These are phyloP conservation scores for Yponomeuta sedellus DNA, from an alignment of 2,888 invertebrate genomes.

Conservation along the genomic window DNA sequence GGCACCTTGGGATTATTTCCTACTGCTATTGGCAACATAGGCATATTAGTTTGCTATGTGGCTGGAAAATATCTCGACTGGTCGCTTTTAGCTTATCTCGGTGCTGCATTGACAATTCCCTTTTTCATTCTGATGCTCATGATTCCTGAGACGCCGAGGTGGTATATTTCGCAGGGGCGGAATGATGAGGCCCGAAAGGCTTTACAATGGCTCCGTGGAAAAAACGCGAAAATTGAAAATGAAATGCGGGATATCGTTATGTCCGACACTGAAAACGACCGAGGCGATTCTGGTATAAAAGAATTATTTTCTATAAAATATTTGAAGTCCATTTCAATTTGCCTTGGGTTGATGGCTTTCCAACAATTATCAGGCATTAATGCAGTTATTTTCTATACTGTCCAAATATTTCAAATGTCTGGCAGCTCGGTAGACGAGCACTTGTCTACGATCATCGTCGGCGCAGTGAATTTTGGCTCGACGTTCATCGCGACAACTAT, in stretches of 20 bases:
- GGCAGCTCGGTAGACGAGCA: constrained; percentile 88
- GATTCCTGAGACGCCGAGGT: constrained; percentile 96
- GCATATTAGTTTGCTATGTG: constrained; percentile 86
- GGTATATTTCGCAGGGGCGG: constrained; percentile 88
- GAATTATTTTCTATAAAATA: constrained; percentile 84
- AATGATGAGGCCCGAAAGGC: constrained; percentile 86
- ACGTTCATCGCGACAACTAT: constrained; percentile 90
- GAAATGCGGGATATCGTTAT: constrained; percentile 86
- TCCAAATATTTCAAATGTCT: constrained; percentile 89
- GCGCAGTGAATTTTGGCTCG: constrained; percentile 92
- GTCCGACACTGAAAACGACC: constrained; percentile 80
- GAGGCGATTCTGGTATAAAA: constrained; percentile 75
- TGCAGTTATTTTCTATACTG: constrained; percentile 96
- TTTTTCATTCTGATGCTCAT: constrained; percentile 87
- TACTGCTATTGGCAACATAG: constrained; percentile 91
- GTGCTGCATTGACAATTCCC: constrained; percentile 84
- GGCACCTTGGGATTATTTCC: constrained; percentile 92
- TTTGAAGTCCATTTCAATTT: constrained; percentile 86
- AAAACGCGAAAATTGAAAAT: constrained; percentile 84
- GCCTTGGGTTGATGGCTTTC: constrained; percentile 93
- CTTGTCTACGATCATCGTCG: constrained; percentile 90
- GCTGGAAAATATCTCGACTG: constrained; percentile 89
- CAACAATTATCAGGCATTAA: constrained; percentile 97
- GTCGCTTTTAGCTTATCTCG: constrained; percentile 88
- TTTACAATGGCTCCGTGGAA: constrained; percentile 89